A percentile compares a stretch with the other conserved stretches of the same genome.
Evolutionary conservation across 1,140 invertebrate species (phyloP).

Genomic region (Platyura marginata): DNA sequence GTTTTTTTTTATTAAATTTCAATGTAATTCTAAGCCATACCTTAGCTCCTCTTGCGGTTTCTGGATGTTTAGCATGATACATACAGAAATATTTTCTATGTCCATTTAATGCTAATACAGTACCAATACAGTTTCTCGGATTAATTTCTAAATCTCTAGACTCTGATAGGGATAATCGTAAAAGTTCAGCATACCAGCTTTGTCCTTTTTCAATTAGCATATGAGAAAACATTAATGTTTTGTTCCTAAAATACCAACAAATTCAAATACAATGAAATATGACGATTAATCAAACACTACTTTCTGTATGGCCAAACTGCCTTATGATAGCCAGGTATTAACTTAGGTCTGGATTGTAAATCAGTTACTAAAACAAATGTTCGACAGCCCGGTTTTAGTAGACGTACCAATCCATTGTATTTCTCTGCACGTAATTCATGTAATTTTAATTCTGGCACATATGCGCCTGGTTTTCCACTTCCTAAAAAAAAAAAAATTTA

Average conservation of each 20-base stretch:
- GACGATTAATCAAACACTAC: conserved; percentile 26
- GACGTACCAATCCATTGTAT: conserved; percentile 81
- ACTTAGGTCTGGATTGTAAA: conserved; percentile 62
- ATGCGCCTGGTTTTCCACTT: conserved; percentile 8
- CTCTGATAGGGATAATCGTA: conserved; percentile 68
- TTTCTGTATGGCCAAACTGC: conserved; percentile 89
- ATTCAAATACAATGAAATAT: conserved; percentile 3
- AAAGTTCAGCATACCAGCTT: conserved; percentile 77
- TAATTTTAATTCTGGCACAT: conserved; percentile 44
- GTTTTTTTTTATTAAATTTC: background rate
- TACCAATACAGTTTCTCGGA: conserved; percentile 91
- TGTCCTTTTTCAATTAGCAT: conserved; percentile 81
- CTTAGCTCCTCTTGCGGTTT: conserved; percentile 33
- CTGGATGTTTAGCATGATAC: conserved; percentile 84
- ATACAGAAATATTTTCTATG: conserved; percentile 95
- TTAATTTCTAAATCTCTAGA: conserved; percentile 76
- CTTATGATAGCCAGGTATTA: conserved; percentile 81
- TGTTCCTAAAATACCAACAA: conserved; percentile 37
- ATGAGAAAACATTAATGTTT: conserved; percentile 85
- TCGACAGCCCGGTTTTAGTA: conserved; percentile 88
- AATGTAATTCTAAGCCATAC: conserved; percentile 15
- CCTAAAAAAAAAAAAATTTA: background rate
- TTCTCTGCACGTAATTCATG: conserved; percentile 90
- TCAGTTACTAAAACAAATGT: conserved; percentile 85
- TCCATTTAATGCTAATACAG: conserved; percentile 88